phyloP scores from a whole-genome alignment of 2,888 invertebrate species.

The Hoplodrina ambigua region DNA sequence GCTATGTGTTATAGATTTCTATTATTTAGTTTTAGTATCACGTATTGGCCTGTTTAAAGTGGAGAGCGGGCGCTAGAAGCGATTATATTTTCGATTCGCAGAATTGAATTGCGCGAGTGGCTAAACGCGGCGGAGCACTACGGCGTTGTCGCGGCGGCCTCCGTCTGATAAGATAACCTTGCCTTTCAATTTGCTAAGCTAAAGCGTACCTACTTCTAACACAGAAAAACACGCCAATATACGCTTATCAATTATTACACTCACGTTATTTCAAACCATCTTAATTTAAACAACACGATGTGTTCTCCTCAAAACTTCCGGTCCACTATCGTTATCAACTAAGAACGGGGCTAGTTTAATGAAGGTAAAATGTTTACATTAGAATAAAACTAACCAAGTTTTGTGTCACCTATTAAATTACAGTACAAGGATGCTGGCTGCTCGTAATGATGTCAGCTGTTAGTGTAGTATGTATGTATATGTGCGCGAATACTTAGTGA shows the following conservation, averaged over 20 bases:
- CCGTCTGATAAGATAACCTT: slow-evolving; percentile 89
- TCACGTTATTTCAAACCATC: slow-evolving; percentile 42
- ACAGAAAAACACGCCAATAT: slow-evolving; percentile 72
- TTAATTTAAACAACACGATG: slow-evolving; percentile 37
- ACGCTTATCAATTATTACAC: slow-evolving; percentile 74
- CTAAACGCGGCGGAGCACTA: slow-evolving; percentile 65
- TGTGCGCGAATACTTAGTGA: slow-evolving; percentile 38
- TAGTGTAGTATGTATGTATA: slow-evolving; percentile 28
- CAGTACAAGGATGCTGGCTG: slow-evolving; percentile 36
- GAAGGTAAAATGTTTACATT: slow-evolving; percentile 39
- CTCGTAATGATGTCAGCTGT: slow-evolving; percentile 52
- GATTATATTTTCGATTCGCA: slow-evolving; percentile 63
- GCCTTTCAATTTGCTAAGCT: slow-evolving; percentile 87
- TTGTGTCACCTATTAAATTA: slow-evolving; percentile 30
- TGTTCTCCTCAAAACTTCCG: slow-evolving; percentile 40
- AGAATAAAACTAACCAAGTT: slow-evolving; percentile 28
- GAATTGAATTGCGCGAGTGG: slow-evolving; percentile 72
- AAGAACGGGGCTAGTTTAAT: slow-evolving; percentile 54
- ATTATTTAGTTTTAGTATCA: slow-evolving; percentile 27
- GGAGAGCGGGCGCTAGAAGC: slow-evolving; percentile 48
- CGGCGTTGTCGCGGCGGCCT: slow-evolving; percentile 72
- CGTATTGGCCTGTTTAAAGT: slow-evolving; percentile 25
- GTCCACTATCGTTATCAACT: slow-evolving; percentile 63
- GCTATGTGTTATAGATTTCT: slow-evolving; percentile 10
- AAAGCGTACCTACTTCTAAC: slow-evolving; percentile 69